Evolutionary conservation across 2,113 vertebrate genomes (phyloP).

Genomic region (Agapornis roseicollis): DNA sequence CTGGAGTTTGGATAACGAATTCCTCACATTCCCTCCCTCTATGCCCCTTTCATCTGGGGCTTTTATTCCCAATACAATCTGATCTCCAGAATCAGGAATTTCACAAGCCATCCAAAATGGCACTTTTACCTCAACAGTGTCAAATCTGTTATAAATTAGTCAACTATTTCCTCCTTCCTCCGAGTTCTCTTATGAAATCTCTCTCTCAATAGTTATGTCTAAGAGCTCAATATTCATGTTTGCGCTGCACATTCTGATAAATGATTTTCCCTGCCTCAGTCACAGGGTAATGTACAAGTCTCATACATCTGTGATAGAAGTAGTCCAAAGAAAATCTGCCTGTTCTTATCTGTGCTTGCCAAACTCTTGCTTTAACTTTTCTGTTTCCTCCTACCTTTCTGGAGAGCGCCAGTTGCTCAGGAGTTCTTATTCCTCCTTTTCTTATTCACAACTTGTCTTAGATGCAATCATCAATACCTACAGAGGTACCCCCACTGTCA

Average conservation of each 20-base stretch:
- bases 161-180: background rate
- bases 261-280: background rate
- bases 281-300: conserved; percentile 1
- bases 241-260: background rate
- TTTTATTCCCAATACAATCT: background rate
- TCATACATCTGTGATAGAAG: conserved; percentile 17
- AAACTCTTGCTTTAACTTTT: background rate
- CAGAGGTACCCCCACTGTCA: background rate
- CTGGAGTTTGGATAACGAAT: background rate
- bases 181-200: conserved; percentile 18
- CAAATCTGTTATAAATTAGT: conserved; percentile 16
- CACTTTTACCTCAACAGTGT: background rate
- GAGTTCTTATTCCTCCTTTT: background rate
- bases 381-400: background rate
- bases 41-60: background rate
- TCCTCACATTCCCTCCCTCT: background rate
- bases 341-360: conserved; percentile 21
- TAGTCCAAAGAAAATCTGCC: background rate
- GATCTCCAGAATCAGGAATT: background rate
- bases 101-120: background rate
- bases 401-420: background rate
- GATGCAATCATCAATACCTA: background rate
- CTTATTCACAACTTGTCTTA: background rate
- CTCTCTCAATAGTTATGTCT: conserved; percentile 12
- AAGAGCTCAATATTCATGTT: background rate